Evolutionary conservation across 2,888 invertebrate genomes (phyloP), one percentile per base, ranked within the genome.

Genomic region (Rosalia funebris): DNA sequence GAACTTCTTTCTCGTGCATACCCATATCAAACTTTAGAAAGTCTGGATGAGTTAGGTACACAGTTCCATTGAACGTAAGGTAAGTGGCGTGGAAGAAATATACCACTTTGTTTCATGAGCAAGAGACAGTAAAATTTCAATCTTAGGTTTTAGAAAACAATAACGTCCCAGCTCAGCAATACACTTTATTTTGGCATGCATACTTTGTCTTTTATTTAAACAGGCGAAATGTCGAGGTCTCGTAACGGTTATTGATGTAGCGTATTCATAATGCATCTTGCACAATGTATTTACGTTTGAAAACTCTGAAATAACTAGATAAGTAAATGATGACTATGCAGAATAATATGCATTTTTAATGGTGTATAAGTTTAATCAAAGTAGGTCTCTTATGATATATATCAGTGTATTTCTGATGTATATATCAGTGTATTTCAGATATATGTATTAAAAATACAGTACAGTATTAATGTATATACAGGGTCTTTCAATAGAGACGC

Each of bases 131-230:
- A 37, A 41, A n/a, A n/a, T 10, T 19, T 16, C 41, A 17, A 4
- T 41, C n/a, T 41, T 37, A 5, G 17, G 19, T 17, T 19, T 41
- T 17, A 17, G 17, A 41, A 41, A 41, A 41, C 41, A 41, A 41
- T 41, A 41, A 41, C n/a, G 41, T 17, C 4, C n/a, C 41, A 1
- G 41, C 17, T 5, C n/a, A n/a, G n/a, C n/a, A n/a, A 37, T 15
- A 14, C 14, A 15, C 15, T 15, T 17, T 17, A 41, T 17, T 41
- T 41, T n/a, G 16, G 17, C 39, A 15, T 39, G 16, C 39, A 39
- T 10, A 39, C 16, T 15, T 39, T 39, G 25, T 25, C 25, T 25
- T n/a, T 25, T 39, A 39, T 39, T 17, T 41, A 14, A 12, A 37
- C 4, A 41, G 41, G 15, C 41, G n/a, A 41, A 19, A 41, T 41